Evolutionary conservation across 2,113 vertebrate species (phyloP).

Genomic region (Cynoglossus semilaevis): DNA sequence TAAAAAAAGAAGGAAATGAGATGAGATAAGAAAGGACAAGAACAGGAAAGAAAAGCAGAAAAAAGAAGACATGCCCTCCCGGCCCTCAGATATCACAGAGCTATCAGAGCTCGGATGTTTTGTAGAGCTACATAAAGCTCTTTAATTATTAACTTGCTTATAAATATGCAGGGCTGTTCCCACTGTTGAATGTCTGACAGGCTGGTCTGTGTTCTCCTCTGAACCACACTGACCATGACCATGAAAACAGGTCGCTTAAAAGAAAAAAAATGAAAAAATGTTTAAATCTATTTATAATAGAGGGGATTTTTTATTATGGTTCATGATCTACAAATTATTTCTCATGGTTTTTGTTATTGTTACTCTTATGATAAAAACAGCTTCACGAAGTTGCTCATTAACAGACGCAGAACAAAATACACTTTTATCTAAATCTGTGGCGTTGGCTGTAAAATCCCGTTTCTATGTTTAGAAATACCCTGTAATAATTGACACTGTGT

Average conservation of each 20-base stretch:
- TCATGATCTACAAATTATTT: too few species aligned
- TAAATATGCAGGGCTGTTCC: conserved; percentile 75
- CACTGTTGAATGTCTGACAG: conserved; percentile 65
- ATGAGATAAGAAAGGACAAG: neutral
- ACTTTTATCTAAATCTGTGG: too few species aligned
- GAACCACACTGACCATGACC: conserved; percentile 61
- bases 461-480: too few species aligned
- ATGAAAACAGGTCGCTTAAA: conserved; percentile 53
- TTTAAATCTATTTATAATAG: too few species aligned
- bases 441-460: too few species aligned
- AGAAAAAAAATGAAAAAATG: neutral
- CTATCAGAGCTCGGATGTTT: conserved; percentile 76
- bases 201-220: conserved; percentile 58
- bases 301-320: too few species aligned
- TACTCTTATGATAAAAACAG: too few species aligned
- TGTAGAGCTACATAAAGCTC: conserved; percentile 78
- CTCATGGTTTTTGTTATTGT: too few species aligned
- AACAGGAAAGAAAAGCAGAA: neutral
- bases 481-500: too few species aligned
- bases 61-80: conserved; percentile 35
- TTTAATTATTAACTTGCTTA: conserved; percentile 81
- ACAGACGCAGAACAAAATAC: too few species aligned
- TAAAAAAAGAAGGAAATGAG: neutral
- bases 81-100: conserved; percentile 62
- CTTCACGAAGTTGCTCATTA: too few species aligned